A percentile compares a stretch with the other conserved stretches of the same genome.
phyloP scores from a whole-genome alignment of 2,888 invertebrate genomes.

The Diplolepis rosae region DNA sequence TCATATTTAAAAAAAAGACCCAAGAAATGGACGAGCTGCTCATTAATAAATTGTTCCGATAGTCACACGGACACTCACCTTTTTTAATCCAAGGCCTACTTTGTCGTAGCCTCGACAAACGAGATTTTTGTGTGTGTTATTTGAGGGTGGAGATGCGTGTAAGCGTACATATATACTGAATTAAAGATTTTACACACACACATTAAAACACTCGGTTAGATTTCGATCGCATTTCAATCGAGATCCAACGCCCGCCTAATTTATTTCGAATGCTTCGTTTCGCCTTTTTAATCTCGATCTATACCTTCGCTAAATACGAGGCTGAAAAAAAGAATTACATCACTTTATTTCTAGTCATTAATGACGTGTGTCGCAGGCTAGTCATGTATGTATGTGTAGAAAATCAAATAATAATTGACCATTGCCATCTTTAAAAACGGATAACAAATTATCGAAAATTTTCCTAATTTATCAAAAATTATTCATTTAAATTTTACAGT shows the following conservation, averaged over 20 bases:
- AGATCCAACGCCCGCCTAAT: conserved; percentile 30
- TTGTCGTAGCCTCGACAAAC: neutral
- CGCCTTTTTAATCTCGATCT: conserved; percentile 21
- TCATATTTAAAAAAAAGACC: neutral
- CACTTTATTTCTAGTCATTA: conserved; percentile 19
- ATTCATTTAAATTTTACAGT: too few species aligned
- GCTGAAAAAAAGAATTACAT: conserved; percentile 18
- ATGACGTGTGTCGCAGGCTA: neutral
- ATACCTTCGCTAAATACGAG: conserved; percentile 6
- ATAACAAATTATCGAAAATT: too few species aligned
- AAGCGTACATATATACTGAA: neutral
- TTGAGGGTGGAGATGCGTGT: neutral
- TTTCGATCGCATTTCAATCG: conserved; percentile 28
- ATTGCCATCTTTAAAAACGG: too few species aligned
- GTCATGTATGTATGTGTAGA: too few species aligned
- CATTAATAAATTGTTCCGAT: neutral
- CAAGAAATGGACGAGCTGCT: neutral
- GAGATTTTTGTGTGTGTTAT: neutral
- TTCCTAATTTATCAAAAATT: too few species aligned
- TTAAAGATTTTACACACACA: neutral
- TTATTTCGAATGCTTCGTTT: conserved; percentile 27
- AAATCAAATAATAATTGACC: neutral
- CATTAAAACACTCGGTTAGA: neutral
- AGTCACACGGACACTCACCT: neutral
- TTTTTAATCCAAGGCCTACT: neutral